Base-by-base conservation (phyloP, 2,888 invertebrate species). In the Protodeltote pygarga region DNA sequence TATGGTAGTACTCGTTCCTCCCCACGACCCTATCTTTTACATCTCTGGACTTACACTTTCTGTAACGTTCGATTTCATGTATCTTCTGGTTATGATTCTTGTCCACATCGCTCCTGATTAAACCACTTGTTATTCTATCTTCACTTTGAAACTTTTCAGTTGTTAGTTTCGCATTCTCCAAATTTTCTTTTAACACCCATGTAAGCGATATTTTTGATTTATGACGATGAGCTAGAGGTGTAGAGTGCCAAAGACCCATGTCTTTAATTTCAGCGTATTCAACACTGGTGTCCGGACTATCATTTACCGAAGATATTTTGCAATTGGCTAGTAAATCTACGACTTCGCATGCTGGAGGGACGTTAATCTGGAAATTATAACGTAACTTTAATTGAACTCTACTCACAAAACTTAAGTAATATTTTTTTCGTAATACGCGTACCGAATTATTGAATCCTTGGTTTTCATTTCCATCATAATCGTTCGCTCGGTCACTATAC, bases 151-250 rank as follows among this genome's bases (percentile, higher is more conserved):
- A 37, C 11, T 77, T 83, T 6, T 81, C 80, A 5, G 57, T 37
- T 3, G 78, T 73, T 8, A 76, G 47, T 61, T 84, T 87, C 13
- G 77, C 66, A 28, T 80, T 90, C 19, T 93, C 93, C 33, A 93
- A 89, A 66, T 94, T 94, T 61, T 95, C 94, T 73, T 94, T 94
- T 24, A 96, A 87, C 44, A 96, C 95, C 95, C 96, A 96, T 38
- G 95, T 95, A 44, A 96, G 90, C 44, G 95, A 95, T 82, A 95
- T 93, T 83, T 95, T 95, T 58, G 95, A 92, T 65, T 91, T 90
- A 68, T 91, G 91, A 14, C 89, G 77, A 28, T 83, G 84, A 21
- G 88, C 78, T 54, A 92, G 68, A 14, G 92, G 89, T 27, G 91
- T 88, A 5, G 92, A 91, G 62, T 92, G 92, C 89, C 90, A 92